These are phyloP conservation scores for Seriola rivoliana DNA, from an alignment of 2,113 vertebrate species.

Conservation along the genomic window DNA sequence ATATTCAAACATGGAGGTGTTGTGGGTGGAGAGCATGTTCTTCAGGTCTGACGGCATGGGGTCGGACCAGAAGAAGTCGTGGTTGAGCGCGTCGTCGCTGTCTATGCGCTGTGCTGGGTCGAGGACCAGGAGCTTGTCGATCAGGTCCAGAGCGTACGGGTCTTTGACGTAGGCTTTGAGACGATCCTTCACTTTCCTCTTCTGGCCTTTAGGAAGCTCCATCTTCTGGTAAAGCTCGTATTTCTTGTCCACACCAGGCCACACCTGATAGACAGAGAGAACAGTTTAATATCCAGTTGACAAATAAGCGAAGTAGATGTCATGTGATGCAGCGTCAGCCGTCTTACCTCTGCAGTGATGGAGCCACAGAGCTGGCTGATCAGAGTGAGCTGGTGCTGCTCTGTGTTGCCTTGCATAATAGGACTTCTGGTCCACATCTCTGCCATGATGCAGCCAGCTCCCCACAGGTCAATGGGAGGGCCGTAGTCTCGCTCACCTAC, in stretches of 20 bases:
- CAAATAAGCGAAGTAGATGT: background rate
- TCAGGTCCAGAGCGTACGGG: constrained; percentile 94
- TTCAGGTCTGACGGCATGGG: constrained; percentile 99
- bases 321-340: background rate
- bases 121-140: constrained; percentile 96
- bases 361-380: constrained; percentile 99
- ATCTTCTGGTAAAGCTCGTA: constrained; percentile 97
- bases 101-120: constrained; percentile 93
- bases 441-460: constrained; percentile 98
- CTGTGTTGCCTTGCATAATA: constrained; percentile 99
- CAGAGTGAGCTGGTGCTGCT: constrained; percentile 97
- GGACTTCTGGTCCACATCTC: constrained; percentile 99
- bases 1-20: constrained; percentile 99
- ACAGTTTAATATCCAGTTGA: background rate
- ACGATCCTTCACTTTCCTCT: constrained; percentile 97
- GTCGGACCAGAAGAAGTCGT: constrained; percentile 99
- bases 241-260: constrained; percentile 95
- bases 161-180: constrained; percentile 99
- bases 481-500: constrained; percentile 97
- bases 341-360: constrained; percentile 91
- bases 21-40: constrained; percentile 98
- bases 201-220: constrained; percentile 97
- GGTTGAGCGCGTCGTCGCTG: constrained; percentile 96
- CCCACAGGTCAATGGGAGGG: constrained; percentile 98
- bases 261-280: constrained; percentile 84